These are phyloP conservation scores for Trachelus tabidus DNA, from an alignment of 2,888 invertebrate genomes.

Conservation along the genomic window DNA sequence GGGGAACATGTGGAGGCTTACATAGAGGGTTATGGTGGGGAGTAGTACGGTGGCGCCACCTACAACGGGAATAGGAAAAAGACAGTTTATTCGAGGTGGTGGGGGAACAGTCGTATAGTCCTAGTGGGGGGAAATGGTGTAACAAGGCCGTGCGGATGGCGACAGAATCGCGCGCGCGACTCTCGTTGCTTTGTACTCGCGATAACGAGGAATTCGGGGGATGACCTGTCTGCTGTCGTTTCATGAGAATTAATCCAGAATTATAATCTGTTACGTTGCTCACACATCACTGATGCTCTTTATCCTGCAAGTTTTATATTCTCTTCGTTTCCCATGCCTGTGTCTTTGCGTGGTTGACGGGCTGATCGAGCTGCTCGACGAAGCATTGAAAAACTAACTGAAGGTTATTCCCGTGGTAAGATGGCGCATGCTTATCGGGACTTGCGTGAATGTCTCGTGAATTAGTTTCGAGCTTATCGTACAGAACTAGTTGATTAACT, in stretches of 20 bases:
- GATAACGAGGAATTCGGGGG: not conserved
- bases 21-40: slow-evolving; percentile 46
- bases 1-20: slow-evolving; percentile 62
- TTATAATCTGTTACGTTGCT: not conserved
- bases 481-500: not conserved
- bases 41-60: slow-evolving; percentile 16
- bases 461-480: not conserved
- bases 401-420: not conserved
- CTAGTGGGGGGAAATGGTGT: slow-evolving; percentile 18
- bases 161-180: slow-evolving; percentile 12
- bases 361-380: too few species aligned
- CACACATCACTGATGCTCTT: not conserved
- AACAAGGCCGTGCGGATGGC: slow-evolving; percentile 37
- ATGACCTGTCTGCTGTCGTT: not conserved
- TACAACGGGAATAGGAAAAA: not conserved
- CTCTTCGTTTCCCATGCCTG: not conserved
- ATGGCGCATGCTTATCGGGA: not conserved
- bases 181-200: not conserved
- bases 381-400: not conserved
- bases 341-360: too few species aligned
- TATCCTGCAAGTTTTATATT: not conserved
- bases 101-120: slow-evolving; percentile 13
- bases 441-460: not conserved
- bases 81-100: slow-evolving; percentile 1
- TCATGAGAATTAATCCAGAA: not conserved